phyloP scores from a whole-genome alignment of 2,888 invertebrate species.

The Geotrupes spiniger region DNA sequence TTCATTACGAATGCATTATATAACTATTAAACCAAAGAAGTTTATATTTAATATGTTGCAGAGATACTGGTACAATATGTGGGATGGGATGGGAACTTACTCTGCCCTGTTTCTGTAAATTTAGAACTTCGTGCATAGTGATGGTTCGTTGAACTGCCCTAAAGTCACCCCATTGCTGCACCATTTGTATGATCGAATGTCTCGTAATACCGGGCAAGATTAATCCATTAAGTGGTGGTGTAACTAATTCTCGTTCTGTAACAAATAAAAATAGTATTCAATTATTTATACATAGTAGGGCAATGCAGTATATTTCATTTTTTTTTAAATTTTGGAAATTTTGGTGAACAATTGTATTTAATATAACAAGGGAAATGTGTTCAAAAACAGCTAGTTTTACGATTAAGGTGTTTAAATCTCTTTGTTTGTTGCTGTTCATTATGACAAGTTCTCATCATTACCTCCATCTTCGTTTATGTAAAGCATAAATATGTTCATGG shows the following conservation, averaged over 20 bases:
- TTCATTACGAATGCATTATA: no score
- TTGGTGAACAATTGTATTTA: no score
- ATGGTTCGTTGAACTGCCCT: constrained; percentile 76
- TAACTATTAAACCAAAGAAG: no score
- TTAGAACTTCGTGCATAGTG: constrained; percentile 79
- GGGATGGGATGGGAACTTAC: no score
- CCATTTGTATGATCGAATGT: constrained; percentile 79
- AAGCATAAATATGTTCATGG: constrained; percentile 96
- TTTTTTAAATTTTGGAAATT: no score
- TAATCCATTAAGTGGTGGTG: constrained; percentile 90
- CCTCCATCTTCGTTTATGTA: constrained; percentile 88
- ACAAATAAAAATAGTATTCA: constrained; percentile 1
- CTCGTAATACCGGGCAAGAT: constrained; percentile 95
- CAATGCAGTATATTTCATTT: neutral
- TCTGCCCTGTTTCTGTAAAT: constrained; percentile 73
- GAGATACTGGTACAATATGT: no score
- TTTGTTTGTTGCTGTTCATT: neutral
- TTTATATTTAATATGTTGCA: no score
- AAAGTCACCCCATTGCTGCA: constrained; percentile 81
- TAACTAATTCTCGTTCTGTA: constrained; percentile 84
- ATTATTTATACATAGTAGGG: neutral
- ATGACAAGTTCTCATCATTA: no score
- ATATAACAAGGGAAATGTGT: no score
- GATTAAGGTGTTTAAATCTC: constrained; percentile 11
- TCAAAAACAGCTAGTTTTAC: constrained; percentile 2